Evolutionary conservation across 2,888 invertebrate species (phyloP).

Genomic region (Mycalesis mineus): DNA sequence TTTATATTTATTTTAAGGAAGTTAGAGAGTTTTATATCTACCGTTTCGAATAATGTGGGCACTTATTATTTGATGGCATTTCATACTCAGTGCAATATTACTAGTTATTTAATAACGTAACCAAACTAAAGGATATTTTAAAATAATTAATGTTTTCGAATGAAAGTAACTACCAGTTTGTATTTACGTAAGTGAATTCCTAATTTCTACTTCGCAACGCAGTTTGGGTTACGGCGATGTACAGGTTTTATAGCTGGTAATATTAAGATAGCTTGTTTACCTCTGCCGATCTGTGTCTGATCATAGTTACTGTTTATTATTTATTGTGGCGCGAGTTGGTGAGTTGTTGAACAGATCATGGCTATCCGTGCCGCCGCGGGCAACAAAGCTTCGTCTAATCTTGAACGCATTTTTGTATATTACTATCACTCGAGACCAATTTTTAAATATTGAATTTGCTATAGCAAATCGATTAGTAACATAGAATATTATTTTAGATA

Average conservation of each 20-base stretch:
- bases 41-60: constrained; percentile 68
- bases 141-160: constrained; percentile 72
- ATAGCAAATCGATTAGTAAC: constrained; percentile 73
- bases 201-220: constrained; percentile 62
- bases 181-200: constrained; percentile 73
- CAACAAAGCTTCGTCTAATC: constrained; percentile 59
- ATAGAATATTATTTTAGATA: constrained; percentile 75
- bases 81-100: constrained; percentile 80
- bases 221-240: constrained; percentile 76
- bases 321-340: constrained; percentile 74
- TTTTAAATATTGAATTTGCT: constrained; percentile 72
- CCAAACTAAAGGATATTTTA: constrained; percentile 79
- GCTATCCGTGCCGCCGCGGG: constrained; percentile 62
- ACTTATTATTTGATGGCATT: constrained; percentile 78
- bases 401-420: constrained; percentile 67
- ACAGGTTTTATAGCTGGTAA: constrained; percentile 78
- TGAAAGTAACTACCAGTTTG: constrained; percentile 76
- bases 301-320: constrained; percentile 76
- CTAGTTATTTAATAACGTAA: constrained; percentile 80
- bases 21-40: constrained; percentile 67
- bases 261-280: constrained; percentile 77
- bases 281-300: constrained; percentile 79
- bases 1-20: constrained; percentile 74
- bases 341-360: constrained; percentile 77
- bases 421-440: constrained; percentile 75